Evolutionary conservation across 2,113 vertebrate genomes (phyloP).

Genomic region (Baryphthengus martii): DNA sequence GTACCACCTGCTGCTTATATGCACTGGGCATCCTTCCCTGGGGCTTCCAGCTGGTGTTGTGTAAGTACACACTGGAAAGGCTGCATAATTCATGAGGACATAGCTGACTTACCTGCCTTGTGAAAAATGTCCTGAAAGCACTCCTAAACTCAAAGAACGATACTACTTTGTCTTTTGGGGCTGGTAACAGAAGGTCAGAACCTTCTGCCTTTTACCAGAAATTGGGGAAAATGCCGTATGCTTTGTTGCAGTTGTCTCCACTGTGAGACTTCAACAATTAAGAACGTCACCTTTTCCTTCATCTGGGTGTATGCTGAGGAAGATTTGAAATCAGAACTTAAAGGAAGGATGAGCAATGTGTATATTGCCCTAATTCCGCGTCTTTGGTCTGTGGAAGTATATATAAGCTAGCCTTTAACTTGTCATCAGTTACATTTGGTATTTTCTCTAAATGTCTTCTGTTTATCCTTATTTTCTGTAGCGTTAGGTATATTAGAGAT

Average conservation of each 20-base stretch:
- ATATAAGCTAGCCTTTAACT: neutral
- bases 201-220: no score
- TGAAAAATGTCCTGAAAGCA: neutral
- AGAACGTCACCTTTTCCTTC: neutral
- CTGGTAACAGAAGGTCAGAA: neutral
- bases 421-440: neutral
- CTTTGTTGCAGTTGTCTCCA: neutral
- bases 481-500: neutral
- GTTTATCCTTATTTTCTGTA: slow-evolving; percentile 15
- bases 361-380: neutral
- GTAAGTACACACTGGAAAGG: neutral
- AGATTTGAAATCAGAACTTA: neutral
- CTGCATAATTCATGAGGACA: neutral
- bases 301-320: neutral
- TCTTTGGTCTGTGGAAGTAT: neutral
- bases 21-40: neutral
- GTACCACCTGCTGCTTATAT: neutral
- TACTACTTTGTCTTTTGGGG: neutral
- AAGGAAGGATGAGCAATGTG: neutral
- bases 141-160: neutral
- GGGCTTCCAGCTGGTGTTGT: neutral
- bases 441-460: neutral
- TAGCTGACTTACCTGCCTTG: neutral
- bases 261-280: neutral
- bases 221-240: neutral